Conservation (phyloP, 2,113 vertebrate genomes). For the Eulacestoma nigropectus region DNA sequence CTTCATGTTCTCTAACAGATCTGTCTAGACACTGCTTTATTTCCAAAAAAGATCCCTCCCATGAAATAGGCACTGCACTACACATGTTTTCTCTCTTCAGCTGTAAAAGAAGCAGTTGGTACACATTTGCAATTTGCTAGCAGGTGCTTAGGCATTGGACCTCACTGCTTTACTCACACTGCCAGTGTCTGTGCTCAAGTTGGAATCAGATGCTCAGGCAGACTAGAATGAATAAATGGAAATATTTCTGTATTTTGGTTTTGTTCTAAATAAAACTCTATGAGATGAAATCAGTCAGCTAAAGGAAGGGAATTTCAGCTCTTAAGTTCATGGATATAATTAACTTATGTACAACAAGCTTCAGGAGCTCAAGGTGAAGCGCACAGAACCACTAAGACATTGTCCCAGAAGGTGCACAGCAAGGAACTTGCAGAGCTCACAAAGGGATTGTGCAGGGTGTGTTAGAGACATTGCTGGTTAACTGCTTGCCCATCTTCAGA, state of each 20-base stretch:
- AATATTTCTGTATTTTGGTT: background rate
- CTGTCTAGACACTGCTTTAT: background rate
- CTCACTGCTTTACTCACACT: background rate
- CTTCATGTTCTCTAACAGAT: background rate
- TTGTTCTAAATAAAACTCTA: background rate
- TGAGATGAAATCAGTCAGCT: background rate
- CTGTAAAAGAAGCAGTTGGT: background rate
- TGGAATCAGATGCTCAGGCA: background rate
- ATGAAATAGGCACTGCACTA: background rate
- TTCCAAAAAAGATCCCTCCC: background rate
- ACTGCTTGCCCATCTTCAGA: background rate
- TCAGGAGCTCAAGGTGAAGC: background rate
- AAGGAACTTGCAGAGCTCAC: background rate
- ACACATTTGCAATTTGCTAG: background rate
- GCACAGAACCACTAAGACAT: background rate
- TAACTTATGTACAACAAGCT: background rate
- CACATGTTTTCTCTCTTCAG: background rate
- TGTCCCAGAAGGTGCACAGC: background rate
- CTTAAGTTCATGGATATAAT: background rate
- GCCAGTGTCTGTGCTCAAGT: background rate
- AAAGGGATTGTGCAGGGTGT: background rate
- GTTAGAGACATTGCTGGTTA: background rate
- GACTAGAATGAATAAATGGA: background rate
- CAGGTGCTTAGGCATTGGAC: background rate
- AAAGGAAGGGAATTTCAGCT: background rate